Conservation (phyloP, 2,888 invertebrate species). For the Campaea margaritaria region DNA sequence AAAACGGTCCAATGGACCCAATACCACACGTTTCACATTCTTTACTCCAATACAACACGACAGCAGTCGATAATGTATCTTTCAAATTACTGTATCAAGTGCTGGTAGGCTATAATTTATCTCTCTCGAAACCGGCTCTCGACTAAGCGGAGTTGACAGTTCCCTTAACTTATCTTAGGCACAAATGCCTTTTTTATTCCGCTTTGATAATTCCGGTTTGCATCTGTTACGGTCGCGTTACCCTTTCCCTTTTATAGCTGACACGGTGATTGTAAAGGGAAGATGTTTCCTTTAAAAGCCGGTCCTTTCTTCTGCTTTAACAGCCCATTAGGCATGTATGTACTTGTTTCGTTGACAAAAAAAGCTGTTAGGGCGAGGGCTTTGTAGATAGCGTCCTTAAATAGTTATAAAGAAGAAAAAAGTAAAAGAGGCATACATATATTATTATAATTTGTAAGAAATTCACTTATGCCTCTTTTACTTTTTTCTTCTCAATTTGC, state of each 20-base stretch:
- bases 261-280: slow-evolving; percentile 22
- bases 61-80: slow-evolving; percentile 3
- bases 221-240: slow-evolving; percentile 39
- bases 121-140: slow-evolving; percentile 48
- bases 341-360: neutral
- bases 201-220: slow-evolving; percentile 42
- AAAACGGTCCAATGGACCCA: too few relatives aligned
- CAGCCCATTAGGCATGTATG: slow-evolving; percentile 18
- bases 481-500: neutral
- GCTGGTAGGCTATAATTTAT: slow-evolving; percentile 53
- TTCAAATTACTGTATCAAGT: slow-evolving; percentile 16
- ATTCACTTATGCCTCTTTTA: neutral
- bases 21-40: too few relatives aligned
- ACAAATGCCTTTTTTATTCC: slow-evolving; percentile 45
- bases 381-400: too few relatives aligned
- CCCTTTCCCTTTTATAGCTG: slow-evolving; percentile 38
- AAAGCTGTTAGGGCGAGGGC: too few relatives aligned
- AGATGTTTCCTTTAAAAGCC: slow-evolving; percentile 20
- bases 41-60: neutral
- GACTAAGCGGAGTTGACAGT: slow-evolving; percentile 55
- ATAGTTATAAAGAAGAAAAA: neutral
- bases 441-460: too few relatives aligned
- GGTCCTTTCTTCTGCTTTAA: slow-evolving; percentile 21
- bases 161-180: slow-evolving; percentile 54
- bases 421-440: too few relatives aligned